Evolutionary conservation across 2,113 vertebrate genomes (phyloP), one percentile per base, ranked within the genome.

Genomic region (Crotalus horridus): DNA sequence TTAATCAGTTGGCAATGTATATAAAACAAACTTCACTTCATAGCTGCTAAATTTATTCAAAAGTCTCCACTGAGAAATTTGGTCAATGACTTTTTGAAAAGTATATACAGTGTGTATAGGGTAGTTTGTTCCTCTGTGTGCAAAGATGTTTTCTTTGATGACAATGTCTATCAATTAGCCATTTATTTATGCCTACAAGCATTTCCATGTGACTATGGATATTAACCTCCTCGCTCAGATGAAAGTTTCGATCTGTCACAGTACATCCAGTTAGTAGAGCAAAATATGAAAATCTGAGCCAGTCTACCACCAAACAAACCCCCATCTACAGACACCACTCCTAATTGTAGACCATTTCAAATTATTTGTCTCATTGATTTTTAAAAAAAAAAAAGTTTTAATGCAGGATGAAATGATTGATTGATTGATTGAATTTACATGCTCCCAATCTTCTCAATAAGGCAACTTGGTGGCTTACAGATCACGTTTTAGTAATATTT

Each of bases 141-240:
- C 69, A 74, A 74, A 39, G 69, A 39, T 39, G 69, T 74, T 74
- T 74, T 74, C 69, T 74, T 20, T 74, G n/a, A 74, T 74, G n/a
- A 8, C 2, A 74, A 20, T 74, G 33, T 74, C 69, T 20, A 39
- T 7, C n/a, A 74, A 74, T 74, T 74, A 69, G 15, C n/a, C n/a
- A 74, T 33, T 74, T 33, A 74, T 74, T 74, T 33, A 33, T 74
- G 64, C 15, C n/a, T 74, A 12, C n/a, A 33, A 92, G 46, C 85
- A 53, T n/a, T 92, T 92, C 48, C 89, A 59, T 90, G 64, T 94
- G 61, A 87, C 89, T 88, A 94, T 89, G 85, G 87, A 92, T 93
- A 94, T 96, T 90, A 53, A 90, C 4, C 11, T n/a, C 26, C 29
- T 6, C 26, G 1, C 4, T 69, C 29, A 69, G 11, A n/a, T 33